Conservation (phyloP, 2,888 invertebrate species). For the Hanleya hanleyi region DNA sequence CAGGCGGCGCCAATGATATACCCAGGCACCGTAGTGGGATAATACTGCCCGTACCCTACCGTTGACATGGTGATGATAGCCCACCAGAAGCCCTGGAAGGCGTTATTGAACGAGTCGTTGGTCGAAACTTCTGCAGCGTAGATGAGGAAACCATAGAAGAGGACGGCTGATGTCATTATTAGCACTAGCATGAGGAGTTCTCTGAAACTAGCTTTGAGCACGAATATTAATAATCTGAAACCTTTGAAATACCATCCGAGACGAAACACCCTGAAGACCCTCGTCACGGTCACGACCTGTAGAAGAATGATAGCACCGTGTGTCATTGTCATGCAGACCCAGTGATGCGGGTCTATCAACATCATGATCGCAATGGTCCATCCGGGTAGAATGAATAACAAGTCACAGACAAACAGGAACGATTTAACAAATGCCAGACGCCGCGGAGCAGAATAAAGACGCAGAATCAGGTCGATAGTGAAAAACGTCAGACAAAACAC, state of each 20-base stretch:
- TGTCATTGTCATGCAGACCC: too few species aligned
- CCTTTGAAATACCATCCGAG: slow-evolving; percentile 71
- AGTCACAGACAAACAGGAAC: too few species aligned
- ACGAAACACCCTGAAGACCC: slow-evolving; percentile 72
- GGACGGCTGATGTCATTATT: slow-evolving; percentile 51
- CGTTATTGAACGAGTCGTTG: slow-evolving; percentile 57
- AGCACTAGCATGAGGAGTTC: slow-evolving; percentile 49
- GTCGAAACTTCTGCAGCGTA: slow-evolving; percentile 48
- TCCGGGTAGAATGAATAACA: too few species aligned
- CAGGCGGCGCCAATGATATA: slow-evolving; percentile 57
- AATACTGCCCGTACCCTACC: slow-evolving; percentile 66
- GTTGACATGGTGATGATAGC: too few species aligned
- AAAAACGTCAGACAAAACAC: too few species aligned
- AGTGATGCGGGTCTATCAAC: too few species aligned
- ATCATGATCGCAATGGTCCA: too few species aligned
- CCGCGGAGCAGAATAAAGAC: not conserved
- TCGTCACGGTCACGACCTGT: slow-evolving; percentile 67
- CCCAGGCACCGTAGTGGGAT: slow-evolving; percentile 54
- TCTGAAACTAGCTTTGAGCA: slow-evolving; percentile 64
- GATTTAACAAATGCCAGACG: too few species aligned
- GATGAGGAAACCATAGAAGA: slow-evolving; percentile 44
- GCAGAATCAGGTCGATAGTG: not conserved
- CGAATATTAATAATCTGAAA: slow-evolving; percentile 66
- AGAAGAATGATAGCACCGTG: too few species aligned
- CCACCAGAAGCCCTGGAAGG: slow-evolving; percentile 69